phyloP scores from a whole-genome alignment of 2,797 vertebrate genomes.

The Apodemus agrarius region DNA sequence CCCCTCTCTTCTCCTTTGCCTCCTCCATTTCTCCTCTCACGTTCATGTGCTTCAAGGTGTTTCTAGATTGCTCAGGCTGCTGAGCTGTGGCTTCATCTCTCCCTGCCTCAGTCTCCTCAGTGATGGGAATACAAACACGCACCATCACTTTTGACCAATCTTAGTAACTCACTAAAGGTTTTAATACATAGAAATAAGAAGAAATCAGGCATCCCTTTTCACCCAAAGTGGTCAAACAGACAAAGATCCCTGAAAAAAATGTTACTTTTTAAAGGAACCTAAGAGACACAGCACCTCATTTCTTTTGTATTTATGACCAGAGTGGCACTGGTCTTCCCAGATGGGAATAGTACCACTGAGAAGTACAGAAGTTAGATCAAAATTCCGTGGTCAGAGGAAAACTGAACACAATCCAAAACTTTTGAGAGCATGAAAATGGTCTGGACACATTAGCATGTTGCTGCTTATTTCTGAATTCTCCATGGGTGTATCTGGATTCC shows the following conservation, averaged over 20 bases:
- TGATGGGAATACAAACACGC: neutral
- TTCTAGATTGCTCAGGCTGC: neutral
- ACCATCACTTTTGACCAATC: neutral
- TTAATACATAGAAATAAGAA: conserved; percentile 35
- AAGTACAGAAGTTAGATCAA: neutral
- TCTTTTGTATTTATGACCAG: neutral
- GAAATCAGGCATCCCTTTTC: conserved; percentile 51
- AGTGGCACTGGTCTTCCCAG: neutral
- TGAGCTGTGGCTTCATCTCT: neutral
- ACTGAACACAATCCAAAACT: neutral
- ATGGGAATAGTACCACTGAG: neutral
- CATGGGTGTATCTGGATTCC: neutral
- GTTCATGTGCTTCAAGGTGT: neutral
- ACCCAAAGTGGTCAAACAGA: neutral
- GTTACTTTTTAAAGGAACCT: neutral
- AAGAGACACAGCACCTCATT: neutral
- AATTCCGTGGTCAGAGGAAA: neutral
- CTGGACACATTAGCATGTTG: neutral
- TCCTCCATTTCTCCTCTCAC: neutral
- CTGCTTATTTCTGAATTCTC: neutral
- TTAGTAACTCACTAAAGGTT: neutral
- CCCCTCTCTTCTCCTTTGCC: neutral
- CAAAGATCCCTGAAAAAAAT: neutral
- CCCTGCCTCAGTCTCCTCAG: neutral
- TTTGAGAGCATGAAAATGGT: neutral